phyloP scores from a whole-genome alignment of 2,797 vertebrate species.

The Carduelis carduelis region DNA sequence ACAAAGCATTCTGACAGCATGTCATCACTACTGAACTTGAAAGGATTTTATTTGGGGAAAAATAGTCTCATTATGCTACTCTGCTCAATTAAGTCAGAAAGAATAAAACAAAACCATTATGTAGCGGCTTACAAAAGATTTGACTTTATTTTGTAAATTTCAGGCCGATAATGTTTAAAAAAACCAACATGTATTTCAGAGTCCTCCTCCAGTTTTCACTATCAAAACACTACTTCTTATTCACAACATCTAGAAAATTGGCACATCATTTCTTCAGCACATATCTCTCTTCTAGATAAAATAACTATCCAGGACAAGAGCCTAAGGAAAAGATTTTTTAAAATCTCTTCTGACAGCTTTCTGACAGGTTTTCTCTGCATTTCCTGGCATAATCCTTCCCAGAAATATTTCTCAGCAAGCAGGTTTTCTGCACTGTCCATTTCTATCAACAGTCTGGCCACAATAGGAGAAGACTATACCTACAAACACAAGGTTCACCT shows the following conservation, averaged over 20 bases:
- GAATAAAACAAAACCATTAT: background rate
- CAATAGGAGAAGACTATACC: background rate
- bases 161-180: background rate
- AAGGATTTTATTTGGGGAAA: background rate
- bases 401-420: background rate
- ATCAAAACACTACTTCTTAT: background rate
- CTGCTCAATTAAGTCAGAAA: background rate
- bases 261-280: background rate
- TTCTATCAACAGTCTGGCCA: background rate
- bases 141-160: background rate
- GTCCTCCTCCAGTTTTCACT: background rate
- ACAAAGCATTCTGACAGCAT: background rate
- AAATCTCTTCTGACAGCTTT: conserved; percentile 16
- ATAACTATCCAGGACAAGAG: background rate
- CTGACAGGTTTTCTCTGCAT: background rate
- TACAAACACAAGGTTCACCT: background rate
- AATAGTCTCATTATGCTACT: background rate
- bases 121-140: background rate
- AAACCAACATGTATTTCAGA: background rate
- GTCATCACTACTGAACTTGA: background rate
- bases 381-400: background rate
- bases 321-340: background rate
- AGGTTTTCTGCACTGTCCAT: background rate
- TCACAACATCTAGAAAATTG: background rate
- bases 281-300: background rate